phyloP scores from a whole-genome alignment of 92 coral and sea anemone genomes.

The Pocillopora grandis region DNA sequence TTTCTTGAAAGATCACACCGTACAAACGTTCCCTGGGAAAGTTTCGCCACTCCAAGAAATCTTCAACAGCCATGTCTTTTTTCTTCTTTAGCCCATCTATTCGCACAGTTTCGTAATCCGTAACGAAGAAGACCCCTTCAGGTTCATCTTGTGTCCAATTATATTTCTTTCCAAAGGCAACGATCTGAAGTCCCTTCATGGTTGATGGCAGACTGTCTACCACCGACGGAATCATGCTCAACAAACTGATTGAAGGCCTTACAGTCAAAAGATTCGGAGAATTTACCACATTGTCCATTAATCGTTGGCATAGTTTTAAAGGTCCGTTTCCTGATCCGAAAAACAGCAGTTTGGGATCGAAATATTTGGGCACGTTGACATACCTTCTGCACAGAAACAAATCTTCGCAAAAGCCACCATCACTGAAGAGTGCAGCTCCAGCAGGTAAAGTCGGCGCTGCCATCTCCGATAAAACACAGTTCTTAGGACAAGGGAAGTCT shows the following conservation, averaged over 20 bases:
- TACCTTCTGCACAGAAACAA: constrained; percentile 9
- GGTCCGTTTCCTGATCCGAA: constrained; percentile 70
- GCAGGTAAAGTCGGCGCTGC: constrained; percentile 1
- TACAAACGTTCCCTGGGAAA: constrained; percentile 48
- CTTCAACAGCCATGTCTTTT: constrained; percentile 72
- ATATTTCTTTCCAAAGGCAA: constrained; percentile 78
- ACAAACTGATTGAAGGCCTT: constrained; percentile 69
- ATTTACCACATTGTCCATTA: constrained; percentile 63
- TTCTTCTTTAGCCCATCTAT: constrained; percentile 64
- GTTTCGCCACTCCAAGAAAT: constrained; percentile 54
- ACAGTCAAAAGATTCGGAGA: constrained; percentile 56
- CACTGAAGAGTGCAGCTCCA: constrained; percentile 1
- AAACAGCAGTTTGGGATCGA: constrained; percentile 78
- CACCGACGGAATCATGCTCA: constrained; percentile 69
- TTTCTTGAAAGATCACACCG: constrained; percentile 71
- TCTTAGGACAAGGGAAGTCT: not conserved
- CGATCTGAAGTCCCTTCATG: constrained; percentile 61
- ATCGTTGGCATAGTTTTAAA: constrained; percentile 67
- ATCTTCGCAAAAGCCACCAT: not conserved
- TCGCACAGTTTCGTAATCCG: constrained; percentile 66
- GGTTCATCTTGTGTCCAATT: constrained; percentile 69
- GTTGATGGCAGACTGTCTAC: constrained; percentile 64
- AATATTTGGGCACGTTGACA: constrained; percentile 42
- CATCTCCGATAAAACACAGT: constrained; percentile 1
- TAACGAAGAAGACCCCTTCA: constrained; percentile 71